Evolutionary conservation across 1,140 invertebrate species (phyloP), one percentile per base, ranked within the genome.

Genomic region (Pseudoatta argentina): DNA sequence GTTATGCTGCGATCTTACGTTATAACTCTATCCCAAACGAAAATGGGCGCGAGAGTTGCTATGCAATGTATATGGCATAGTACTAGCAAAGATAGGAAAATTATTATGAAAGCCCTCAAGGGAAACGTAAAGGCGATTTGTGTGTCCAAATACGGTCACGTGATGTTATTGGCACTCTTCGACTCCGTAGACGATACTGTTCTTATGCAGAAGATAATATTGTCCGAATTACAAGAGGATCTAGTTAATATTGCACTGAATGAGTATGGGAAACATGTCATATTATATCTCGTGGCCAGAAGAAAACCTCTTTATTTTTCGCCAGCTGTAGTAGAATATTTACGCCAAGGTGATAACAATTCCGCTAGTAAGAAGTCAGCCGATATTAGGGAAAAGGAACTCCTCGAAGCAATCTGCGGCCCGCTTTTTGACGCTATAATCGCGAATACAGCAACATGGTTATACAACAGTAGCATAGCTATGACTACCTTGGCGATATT

Each of bases 171-270:
- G 77, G 97, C 98, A 0, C 95, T 99, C 66, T 97, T 99, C 87
- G 98, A 99, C 93, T 96, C 96, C n/a, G 97, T 99, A 1, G 99
- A 99, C 94, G 98, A 99, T 91, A 99, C 98, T 3, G 97, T 98
- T 67, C 95, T 99, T 0, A 96, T 99, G 27, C 97, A 97, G 88
- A 99, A 99, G 95, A 96, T 97, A 16, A 96, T 98, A 63, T 94
- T 98, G 24, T 94, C 97, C 73, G 97, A 98, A 91, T 94, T 99
- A 67, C 94, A 97, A 39, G 96, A 96, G 8, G 96, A 97, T 92
- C 90, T 98, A 0, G 95, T 96, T 61, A 97, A 97, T 30, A 95
- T 99, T 30, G 97, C 97, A 0, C 92, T 95, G 44, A 97, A 97
- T 93, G 97, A 98, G 92, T 97, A 97, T 94, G 97, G 97, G 5